These are phyloP conservation scores for Azemiops feae DNA, from an alignment of 2,113 vertebrate species.

Conservation along the genomic window DNA sequence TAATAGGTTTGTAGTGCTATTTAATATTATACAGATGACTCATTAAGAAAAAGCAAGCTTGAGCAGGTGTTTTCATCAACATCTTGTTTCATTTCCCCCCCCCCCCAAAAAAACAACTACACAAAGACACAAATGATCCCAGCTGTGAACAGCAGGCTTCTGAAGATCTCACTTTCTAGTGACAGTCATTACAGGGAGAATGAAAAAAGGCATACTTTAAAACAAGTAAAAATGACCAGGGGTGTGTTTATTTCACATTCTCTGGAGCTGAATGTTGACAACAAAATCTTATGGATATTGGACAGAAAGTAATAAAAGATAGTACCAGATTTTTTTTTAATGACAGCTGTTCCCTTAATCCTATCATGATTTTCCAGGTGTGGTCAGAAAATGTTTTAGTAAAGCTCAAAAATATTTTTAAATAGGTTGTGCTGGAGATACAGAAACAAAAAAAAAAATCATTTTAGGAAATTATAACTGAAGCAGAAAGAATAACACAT, in stretches of 20 bases:
- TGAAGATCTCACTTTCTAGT: slow-evolving; percentile 29
- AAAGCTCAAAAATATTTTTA: neutral
- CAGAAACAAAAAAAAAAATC: neutral
- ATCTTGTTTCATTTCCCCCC: slow-evolving; percentile 30
- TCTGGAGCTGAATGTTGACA: neutral
- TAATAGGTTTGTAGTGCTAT: slow-evolving; percentile 61
- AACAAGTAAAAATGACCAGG: slow-evolving; percentile 3
- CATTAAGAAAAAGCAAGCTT: slow-evolving; percentile 64
- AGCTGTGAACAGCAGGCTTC: slow-evolving; percentile 51
- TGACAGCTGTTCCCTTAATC: neutral
- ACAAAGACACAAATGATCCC: slow-evolving; percentile 53
- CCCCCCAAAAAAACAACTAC: slow-evolving; percentile 35
- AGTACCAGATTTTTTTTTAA: neutral
- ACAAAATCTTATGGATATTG: neutral
- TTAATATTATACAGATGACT: slow-evolving; percentile 69
- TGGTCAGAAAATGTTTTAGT: neutral
- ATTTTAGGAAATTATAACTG: neutral
- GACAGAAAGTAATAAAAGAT: neutral
- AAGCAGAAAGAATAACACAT: neutral
- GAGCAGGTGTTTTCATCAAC: slow-evolving; percentile 70
- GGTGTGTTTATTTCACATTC: neutral
- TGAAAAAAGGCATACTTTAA: slow-evolving; percentile 19
- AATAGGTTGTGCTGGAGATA: neutral
- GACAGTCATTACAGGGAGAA: slow-evolving; percentile 28
- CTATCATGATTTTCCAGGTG: no score